Evolutionary conservation across 2,797 vertebrate species (phyloP), one percentile per base, ranked within the genome.

Genomic region (Dicrostonyx torquatus): DNA sequence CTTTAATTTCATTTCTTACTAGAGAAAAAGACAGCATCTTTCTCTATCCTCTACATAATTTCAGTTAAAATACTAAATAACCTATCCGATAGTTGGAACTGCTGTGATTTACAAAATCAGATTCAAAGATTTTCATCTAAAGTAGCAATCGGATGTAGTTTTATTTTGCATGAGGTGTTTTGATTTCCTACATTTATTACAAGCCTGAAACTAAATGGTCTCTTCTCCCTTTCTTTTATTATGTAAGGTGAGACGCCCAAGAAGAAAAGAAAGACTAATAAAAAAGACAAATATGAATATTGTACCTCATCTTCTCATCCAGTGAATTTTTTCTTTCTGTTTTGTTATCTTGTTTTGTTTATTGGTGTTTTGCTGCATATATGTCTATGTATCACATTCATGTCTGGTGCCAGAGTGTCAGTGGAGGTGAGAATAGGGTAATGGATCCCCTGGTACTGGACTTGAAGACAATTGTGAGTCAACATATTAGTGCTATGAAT

Each of bases 1-100:
- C 4, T 50, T 45, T 53, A n/a, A n/a, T 92, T 98, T 95, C 75
- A 77, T 96, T 97, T 97, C 97, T 98, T 97, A 98, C 96, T 96
- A 94, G 97, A 95, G 95, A 97, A 95, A 97, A 62, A 95, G 88
- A 77, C 40, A 73, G 80, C 92, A 79, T n/a, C 92, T 96, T 86
- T 90, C 82, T 84, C 8, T 72, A 4, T 26, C 86, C 95, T 96
- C 82, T 5, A 82, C 86, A 87, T 95, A 93, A 96, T 90, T 95
- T 92, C 90, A 77, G 22, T 77, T 82, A 95, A 97, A 96, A 92
- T 92, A 70, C 31, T 94, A 24, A n/a, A 76, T 0, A 20, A 53
- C 75, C 93, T 95, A 83, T 80, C n/a, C 62, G 4, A 0, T 29
- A 5, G 31, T n/a, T 88, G 87, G 92, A 95, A 76, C 90, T 45